phyloP scores from a whole-genome alignment of 2,113 vertebrate genomes.

The Synodontis membranacea region DNA sequence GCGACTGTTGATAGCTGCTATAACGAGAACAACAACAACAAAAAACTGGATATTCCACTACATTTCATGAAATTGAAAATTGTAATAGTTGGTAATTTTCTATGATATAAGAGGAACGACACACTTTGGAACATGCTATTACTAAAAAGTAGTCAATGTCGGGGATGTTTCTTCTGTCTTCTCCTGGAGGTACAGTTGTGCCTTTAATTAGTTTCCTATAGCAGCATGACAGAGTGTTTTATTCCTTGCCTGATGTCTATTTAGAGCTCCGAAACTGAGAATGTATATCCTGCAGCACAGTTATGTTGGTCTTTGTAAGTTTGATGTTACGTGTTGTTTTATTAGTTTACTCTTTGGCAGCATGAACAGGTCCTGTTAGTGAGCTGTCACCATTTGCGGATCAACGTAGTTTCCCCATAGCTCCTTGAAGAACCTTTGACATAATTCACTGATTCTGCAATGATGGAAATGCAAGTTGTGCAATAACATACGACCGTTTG shows the following conservation, averaged over 20 bases:
- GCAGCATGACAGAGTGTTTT: background rate
- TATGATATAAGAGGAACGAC: background rate
- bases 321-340: background rate
- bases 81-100: background rate
- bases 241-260: background rate
- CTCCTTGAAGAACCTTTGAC: constrained; percentile 8
- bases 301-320: background rate
- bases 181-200: too few species aligned
- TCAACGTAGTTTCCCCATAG: background rate
- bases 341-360: background rate
- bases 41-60: background rate
- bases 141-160: background rate
- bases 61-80: background rate
- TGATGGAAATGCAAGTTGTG: constrained; percentile 39
- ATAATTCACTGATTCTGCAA: background rate
- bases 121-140: background rate
- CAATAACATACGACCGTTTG: constrained; percentile 34
- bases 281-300: background rate
- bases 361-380: background rate
- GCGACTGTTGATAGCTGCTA: background rate
- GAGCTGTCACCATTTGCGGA: background rate
- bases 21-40: background rate
- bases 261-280: constrained; percentile 11
- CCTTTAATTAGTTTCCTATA: background rate
- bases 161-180: too few species aligned